These are phyloP conservation scores for Chironomus striatipennis DNA, from an alignment of 1,140 invertebrate species.

Conservation along the genomic window DNA sequence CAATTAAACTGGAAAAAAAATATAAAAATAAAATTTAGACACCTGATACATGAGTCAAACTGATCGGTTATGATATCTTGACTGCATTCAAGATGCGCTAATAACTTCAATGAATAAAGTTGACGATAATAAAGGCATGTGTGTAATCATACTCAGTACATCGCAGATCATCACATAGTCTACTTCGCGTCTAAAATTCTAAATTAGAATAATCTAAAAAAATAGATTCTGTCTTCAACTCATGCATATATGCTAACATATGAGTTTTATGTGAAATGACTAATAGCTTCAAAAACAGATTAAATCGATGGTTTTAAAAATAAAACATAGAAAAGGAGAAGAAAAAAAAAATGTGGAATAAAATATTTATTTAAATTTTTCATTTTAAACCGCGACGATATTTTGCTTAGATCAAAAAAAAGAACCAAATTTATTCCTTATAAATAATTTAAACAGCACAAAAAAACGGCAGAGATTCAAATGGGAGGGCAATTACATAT, in stretches of 20 bases:
- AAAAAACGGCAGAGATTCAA: neutral
- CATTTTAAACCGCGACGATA: neutral
- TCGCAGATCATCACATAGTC: neutral
- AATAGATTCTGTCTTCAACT: no score
- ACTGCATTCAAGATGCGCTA: no score
- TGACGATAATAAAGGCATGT: neutral
- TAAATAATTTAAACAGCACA: neutral
- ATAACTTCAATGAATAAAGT: no score
- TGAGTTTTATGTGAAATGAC: no score
- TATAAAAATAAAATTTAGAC: no score
- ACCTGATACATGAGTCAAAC: no score
- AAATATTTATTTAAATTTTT: neutral
- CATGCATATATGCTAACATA: no score
- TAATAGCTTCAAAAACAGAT: no score
- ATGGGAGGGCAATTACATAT: conserved; percentile 10
- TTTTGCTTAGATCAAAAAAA: conserved; percentile 5
- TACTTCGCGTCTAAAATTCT: neutral
- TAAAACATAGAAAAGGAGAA: neutral
- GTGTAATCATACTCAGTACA: neutral
- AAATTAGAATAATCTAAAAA: neutral
- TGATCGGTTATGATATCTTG: no score
- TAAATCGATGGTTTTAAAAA: neutral
- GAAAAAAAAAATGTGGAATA: neutral
- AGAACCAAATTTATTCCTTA: neutral
- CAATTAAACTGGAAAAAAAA: no score